Percentiles rank a stretch among this genome's conserved stretches.
Conservation (phyloP, 2,888 invertebrate genomes). For the Ormia ochracea region DNA sequence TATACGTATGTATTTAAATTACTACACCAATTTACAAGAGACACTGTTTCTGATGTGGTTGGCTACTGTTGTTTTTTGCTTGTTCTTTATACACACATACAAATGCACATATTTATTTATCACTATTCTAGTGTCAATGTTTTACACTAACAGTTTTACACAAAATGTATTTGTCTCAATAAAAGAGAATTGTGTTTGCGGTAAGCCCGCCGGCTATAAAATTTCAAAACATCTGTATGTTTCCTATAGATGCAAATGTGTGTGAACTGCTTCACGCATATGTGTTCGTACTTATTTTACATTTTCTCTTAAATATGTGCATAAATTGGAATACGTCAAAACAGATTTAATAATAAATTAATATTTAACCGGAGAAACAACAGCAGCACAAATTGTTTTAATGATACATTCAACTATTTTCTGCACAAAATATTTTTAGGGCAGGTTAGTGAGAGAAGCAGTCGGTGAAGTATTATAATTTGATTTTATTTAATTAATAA, state of each 20-base stretch:
- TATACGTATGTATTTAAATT: too few relatives aligned
- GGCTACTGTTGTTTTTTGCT: not conserved
- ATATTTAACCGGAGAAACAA: not conserved
- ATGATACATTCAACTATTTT: not conserved
- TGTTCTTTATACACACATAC: too few relatives aligned
- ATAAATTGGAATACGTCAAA: conserved; percentile 1
- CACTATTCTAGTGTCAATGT: not conserved
- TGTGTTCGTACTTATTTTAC: too few relatives aligned
- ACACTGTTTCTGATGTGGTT: not conserved
- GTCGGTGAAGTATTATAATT: too few relatives aligned
- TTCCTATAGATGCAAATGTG: not conserved
- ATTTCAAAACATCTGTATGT: not conserved
- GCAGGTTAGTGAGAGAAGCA: not conserved
- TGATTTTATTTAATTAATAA: too few relatives aligned
- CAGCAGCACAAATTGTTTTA: not conserved
- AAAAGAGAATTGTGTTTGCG: not conserved
- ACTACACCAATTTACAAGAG: conserved; percentile 11
- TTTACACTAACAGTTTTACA: not conserved
- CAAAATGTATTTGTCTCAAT: not conserved
- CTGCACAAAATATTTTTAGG: not conserved
- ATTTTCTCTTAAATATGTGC: not conserved
- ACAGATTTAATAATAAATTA: conserved; percentile 26
- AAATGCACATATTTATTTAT: not conserved
- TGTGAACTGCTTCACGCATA: too few relatives aligned
- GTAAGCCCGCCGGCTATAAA: conserved; percentile 31